Percentiles rank a stretch among this genome's conserved stretches.
These are phyloP conservation scores for Temnothorax unifasciatus DNA, from an alignment of 2,888 invertebrate species.

Conservation along the genomic window DNA sequence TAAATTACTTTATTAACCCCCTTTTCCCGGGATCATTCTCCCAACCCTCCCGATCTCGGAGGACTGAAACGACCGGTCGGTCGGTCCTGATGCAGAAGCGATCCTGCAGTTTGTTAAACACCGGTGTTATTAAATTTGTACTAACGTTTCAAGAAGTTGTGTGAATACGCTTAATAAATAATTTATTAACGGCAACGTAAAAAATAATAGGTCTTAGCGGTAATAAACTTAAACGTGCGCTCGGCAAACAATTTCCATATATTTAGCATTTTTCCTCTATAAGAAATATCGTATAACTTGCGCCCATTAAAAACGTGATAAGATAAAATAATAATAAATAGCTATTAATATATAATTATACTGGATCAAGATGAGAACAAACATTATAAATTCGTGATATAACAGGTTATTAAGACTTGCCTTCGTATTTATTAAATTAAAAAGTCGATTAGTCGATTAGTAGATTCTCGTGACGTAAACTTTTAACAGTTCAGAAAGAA, in stretches of 20 bases:
- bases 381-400: neutral
- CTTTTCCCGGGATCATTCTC: conserved; percentile 65
- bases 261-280: neutral
- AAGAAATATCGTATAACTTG: neutral
- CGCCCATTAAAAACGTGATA: neutral
- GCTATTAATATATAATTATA: neutral
- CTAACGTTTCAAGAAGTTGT: conserved; percentile 52
- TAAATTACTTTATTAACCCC: conserved; percentile 82
- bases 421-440: conserved; percentile 2
- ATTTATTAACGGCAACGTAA: conserved; percentile 16
- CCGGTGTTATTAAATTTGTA: conserved; percentile 63
- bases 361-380: neutral
- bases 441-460: neutral
- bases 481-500: neutral
- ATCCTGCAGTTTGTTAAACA: conserved; percentile 66
- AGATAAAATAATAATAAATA: conserved; percentile 3
- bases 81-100: conserved; percentile 56
- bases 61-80: conserved; percentile 67
- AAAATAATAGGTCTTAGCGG: neutral
- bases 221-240: neutral
- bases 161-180: neutral
- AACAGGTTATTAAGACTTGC: neutral
- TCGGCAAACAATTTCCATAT: conserved; percentile 1
- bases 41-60: conserved; percentile 56
- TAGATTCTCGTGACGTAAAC: too few species aligned